phyloP scores from a whole-genome alignment of 30 jellyfish, hydroid and myxozoan species.

The Rhopilema esculentum region DNA sequence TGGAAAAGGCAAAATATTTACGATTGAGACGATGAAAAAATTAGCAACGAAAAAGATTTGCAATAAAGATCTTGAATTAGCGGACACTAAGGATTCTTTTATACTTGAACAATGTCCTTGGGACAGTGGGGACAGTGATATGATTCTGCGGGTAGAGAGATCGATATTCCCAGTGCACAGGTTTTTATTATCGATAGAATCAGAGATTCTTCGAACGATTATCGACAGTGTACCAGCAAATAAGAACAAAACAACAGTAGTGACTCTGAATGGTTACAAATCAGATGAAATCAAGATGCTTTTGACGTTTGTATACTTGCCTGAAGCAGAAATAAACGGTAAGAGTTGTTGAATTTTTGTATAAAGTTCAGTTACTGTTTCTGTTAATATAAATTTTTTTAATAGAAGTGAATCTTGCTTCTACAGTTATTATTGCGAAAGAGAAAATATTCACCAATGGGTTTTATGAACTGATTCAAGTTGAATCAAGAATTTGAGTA shows the following conservation, averaged over 20 bases:
- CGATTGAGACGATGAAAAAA: slow-evolving; percentile 62
- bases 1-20: slow-evolving; percentile 25
- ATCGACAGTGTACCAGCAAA: slow-evolving; percentile 63
- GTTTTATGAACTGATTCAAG: no score
- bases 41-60: neutral
- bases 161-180: slow-evolving; percentile 68
- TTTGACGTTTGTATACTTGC: slow-evolving; percentile 57
- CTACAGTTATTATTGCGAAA: no score
- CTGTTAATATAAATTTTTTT: no score
- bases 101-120: slow-evolving; percentile 62
- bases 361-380: neutral
- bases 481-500: no score
- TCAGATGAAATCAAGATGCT: slow-evolving; percentile 67
- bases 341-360: neutral
- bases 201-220: slow-evolving; percentile 67
- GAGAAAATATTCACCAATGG: no score
- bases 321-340: slow-evolving; percentile 68
- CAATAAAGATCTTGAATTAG: neutral
- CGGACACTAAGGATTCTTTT: neutral
- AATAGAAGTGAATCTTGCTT: no score
- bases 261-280: slow-evolving; percentile 73
- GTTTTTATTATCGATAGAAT: slow-evolving; percentile 58
- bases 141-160: slow-evolving; percentile 60
- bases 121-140: slow-evolving; percentile 56
- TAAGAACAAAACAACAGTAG: slow-evolving; percentile 39